Conservation (phyloP, 2,888 invertebrate genomes). For the Sympetrum striolatum region DNA sequence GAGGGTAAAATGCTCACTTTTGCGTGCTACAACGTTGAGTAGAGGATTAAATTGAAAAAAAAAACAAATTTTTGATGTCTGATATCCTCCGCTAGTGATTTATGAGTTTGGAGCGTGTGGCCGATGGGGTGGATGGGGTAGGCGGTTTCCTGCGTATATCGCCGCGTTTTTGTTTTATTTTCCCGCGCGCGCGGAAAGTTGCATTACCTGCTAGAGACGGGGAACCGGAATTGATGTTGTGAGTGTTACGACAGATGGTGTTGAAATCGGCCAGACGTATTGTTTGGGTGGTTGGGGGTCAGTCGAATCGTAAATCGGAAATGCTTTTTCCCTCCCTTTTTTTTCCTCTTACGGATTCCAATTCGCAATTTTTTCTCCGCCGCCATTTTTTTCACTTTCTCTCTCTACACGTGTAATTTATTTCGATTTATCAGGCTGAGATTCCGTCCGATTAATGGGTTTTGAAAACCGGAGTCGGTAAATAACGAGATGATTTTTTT, state of each 20-base stretch:
- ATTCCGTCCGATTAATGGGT: constrained; percentile 2
- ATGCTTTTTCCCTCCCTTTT: not conserved
- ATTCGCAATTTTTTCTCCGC: not conserved
- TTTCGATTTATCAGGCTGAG: constrained; percentile 10
- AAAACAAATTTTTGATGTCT: not conserved
- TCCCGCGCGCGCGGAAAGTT: not conserved
- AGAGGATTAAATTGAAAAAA: not conserved
- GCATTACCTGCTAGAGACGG: not conserved
- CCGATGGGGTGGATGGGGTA: not conserved
- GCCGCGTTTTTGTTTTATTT: not conserved
- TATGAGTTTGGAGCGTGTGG: not conserved
- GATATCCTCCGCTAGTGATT: not conserved
- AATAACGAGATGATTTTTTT: not conserved
- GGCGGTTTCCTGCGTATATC: not conserved
- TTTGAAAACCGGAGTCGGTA: not conserved
- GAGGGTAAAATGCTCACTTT: not conserved
- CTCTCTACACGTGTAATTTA: not conserved
- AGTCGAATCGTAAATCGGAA: constrained; percentile 1
- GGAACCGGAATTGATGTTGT: not conserved
- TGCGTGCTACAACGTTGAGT: too few species aligned
- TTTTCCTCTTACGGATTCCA: not conserved
- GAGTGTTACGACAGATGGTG: not conserved
- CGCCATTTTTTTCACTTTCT: not conserved
- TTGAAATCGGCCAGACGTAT: not conserved
- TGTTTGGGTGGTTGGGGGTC: not conserved